Percentiles rank a stretch among this genome's conserved stretches.
These are phyloP conservation scores for Ciconia boyciana DNA, from an alignment of 2,113 vertebrate species.

Conservation along the genomic window DNA sequence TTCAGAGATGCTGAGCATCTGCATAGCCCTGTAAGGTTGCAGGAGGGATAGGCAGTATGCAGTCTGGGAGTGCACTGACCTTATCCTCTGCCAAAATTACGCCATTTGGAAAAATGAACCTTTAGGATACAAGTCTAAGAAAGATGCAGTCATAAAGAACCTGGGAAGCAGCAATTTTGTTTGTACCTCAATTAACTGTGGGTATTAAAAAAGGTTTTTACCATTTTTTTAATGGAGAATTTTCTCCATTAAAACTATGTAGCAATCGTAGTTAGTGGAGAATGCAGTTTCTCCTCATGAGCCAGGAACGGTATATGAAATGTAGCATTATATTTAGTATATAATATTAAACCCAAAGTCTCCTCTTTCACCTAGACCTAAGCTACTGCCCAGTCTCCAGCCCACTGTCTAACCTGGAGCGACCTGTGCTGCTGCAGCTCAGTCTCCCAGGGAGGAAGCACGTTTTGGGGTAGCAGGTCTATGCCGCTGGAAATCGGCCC, in stretches of 20 bases:
- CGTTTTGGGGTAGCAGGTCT: background rate
- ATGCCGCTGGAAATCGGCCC: background rate
- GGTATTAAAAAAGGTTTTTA: background rate
- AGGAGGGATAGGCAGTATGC: background rate
- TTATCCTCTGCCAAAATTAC: background rate
- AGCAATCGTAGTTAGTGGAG: background rate
- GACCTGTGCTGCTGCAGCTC: background rate
- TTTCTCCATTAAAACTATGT: background rate
- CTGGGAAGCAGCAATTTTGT: background rate
- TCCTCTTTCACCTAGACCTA: background rate
- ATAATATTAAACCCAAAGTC: background rate
- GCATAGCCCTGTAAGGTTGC: background rate
- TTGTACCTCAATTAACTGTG: background rate
- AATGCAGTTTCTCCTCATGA: background rate
- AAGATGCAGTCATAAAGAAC: background rate
- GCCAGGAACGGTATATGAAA: background rate
- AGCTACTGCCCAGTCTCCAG: background rate
- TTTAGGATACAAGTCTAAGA: background rate
- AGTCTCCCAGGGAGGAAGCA: background rate
- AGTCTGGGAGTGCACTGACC: background rate
- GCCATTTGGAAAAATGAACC: background rate
- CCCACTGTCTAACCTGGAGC: background rate
- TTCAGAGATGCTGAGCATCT: background rate
- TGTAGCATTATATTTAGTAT: background rate
- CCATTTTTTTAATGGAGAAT: background rate